Evolutionary conservation across 2,113 vertebrate species (phyloP), one percentile per base, ranked within the genome.

Genomic region (Cyanoliseus patagonus): DNA sequence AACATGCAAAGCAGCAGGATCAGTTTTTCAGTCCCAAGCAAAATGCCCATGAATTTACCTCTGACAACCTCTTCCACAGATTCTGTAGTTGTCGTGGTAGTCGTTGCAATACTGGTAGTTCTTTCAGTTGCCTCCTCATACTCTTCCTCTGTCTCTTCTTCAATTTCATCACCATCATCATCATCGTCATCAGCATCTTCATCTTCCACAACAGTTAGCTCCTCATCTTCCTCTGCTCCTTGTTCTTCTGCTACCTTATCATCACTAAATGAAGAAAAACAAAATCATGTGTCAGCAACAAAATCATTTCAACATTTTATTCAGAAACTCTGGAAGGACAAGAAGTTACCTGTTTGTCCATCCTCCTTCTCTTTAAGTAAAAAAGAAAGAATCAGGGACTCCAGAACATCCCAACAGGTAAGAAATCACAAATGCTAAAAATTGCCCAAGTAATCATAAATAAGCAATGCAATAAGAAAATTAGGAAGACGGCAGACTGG

Each of bases 1-100:
- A 87, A 82, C 66, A 77, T 30, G 52, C 67, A 92, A 78, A 92
- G 52, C 77, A 64, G 47, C 51, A 90, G 41, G 28, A 92, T 80
- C 28, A 30, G 51, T 77, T 72, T 90, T 30, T 27, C 59, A 55
- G 44, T 19, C 39, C 33, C 41, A 92, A 70, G n/a, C 20, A 67
- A 51, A 64, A 35, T 13, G 31, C 53, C 55, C 19, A 35, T 74
- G 24, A 67, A 91, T 92, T 99, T 98, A 99, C 99, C 99, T 98
- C 98, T 98, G 83, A 99, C 99, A 55, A 99, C 99, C 93, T 99
- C 99, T 96, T 99, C 99, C 81, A 99, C 99, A 9, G 99, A 99
- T 94, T 99, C 99, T 1, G 99, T 99, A 3, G 99, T 99, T 49
- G 99, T 99, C 88, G 99, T 99, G 70, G 99, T 99, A 70, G 99